Evolutionary conservation across 2,113 vertebrate species (phyloP).

Genomic region (Origma solitaria): DNA sequence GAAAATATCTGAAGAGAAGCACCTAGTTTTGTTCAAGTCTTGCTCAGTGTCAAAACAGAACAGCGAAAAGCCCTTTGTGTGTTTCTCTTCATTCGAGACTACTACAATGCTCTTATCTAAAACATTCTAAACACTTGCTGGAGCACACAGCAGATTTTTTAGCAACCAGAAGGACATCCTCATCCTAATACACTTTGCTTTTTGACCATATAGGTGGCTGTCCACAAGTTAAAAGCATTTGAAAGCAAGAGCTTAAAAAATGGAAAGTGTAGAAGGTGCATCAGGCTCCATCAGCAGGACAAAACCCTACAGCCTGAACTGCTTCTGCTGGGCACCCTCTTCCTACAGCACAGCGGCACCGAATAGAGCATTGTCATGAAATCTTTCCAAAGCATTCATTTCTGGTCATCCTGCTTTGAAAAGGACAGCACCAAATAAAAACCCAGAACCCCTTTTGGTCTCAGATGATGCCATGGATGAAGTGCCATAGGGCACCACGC

Average conservation of each 20-base stretch:
- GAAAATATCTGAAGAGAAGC: not conserved
- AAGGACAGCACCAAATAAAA: not conserved
- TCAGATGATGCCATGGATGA: not conserved
- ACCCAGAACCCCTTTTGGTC: fast-evolving
- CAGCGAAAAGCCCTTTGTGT: not conserved
- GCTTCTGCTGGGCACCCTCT: not conserved
- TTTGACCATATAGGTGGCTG: not conserved
- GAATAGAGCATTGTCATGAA: not conserved
- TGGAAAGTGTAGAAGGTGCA: not conserved
- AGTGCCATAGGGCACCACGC: fast-evolving
- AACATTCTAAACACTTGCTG: not conserved
- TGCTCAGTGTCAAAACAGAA: not conserved
- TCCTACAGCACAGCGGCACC: not conserved
- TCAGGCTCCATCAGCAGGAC: not conserved
- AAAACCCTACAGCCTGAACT: not conserved
- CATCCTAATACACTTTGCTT: not conserved
- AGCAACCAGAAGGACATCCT: not conserved
- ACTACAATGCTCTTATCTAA: not conserved
- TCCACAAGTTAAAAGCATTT: not conserved
- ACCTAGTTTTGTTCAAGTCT: not conserved
- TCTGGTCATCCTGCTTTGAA: not conserved
- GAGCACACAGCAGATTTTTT: not conserved
- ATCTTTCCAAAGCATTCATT: not conserved
- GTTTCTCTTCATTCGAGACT: not conserved
- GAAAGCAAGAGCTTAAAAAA: not conserved